Conservation (phyloP, 2,113 vertebrate species). For the Podarcis raffonei region DNA sequence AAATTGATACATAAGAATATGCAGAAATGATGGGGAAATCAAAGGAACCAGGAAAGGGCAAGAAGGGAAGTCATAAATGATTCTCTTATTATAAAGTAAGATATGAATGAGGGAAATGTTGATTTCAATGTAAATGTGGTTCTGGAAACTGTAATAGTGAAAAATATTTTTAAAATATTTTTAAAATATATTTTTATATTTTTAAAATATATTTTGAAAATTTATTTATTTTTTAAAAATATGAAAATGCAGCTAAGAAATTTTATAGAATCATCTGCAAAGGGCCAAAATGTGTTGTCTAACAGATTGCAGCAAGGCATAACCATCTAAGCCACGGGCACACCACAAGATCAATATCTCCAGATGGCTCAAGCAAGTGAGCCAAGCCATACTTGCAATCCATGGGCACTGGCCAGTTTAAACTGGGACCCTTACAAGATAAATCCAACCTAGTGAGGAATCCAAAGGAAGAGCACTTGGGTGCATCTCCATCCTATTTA, state of each 20-base stretch:
- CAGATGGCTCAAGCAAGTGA: not conserved
- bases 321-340: not conserved
- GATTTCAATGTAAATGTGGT: too few species aligned
- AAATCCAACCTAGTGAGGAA: not conserved
- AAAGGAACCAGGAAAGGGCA: too few species aligned
- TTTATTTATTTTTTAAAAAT: too few species aligned
- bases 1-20: too few species aligned
- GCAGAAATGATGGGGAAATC: too few species aligned
- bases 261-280: not conserved
- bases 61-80: too few species aligned
- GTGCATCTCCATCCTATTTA: not conserved
- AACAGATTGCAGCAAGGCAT: not conserved
- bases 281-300: not conserved
- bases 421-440: not conserved
- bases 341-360: not conserved
- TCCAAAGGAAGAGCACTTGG: not conserved
- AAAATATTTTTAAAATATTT: too few species aligned
- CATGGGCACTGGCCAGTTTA: not conserved
- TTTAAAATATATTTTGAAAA: too few species aligned
- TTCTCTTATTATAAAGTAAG: too few species aligned
- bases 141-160: too few species aligned
- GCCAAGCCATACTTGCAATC: not conserved
- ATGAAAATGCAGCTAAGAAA: not conserved
- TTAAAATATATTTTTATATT: too few species aligned
- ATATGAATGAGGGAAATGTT: too few species aligned